Base-by-base conservation (phyloP, 2,888 invertebrate genomes). In the Agrilus biguttatus region DNA sequence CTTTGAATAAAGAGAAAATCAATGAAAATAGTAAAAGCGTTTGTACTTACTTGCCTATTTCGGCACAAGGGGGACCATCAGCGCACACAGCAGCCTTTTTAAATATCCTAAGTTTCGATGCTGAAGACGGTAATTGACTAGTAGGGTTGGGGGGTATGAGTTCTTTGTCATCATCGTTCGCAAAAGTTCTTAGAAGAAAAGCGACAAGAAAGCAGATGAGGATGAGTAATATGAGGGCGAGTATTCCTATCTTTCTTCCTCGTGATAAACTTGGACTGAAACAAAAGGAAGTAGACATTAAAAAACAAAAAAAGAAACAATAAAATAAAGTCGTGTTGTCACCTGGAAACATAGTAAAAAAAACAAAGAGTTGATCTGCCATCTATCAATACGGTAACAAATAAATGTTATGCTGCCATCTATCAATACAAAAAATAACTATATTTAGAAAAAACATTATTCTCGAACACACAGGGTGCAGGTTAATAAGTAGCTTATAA, bases 61-160 rank as follows among this genome's bases (percentile, higher is more conserved):
- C 62, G 3, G 88, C 86, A 63, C 89, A 90, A 5, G 74, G 73
- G 4, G 72, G 71, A 5, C 79, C 80, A 59, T 90, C 90, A 0
- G 85, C 78, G 57, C 84, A 85, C 14, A 90, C 80, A 0, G 85
- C 88, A 0, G 78, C 82, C 38, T 68, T 72, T 45, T 72, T 70
- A 62, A 81, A 89, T 1, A 62, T 63, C 51, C 78, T 77, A n/a
- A 84, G 67, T 36, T 62, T 61, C 4, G 86, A 85, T 13, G 71
- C 63, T 0, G 85, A 85, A 0, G 84, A 74, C 13, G 78, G 80
- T 33, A 73, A 69, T 0, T 72, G 67, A 34, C 65, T 63, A 46
- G 72, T 72, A 0, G 84, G 80, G 63, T 87, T 80, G 0, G 80
- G 78, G 0, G 81, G 83, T 39, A 68, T 63, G 2, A 67, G 42